phyloP scores from a whole-genome alignment of 2,113 vertebrate species.

The Cebus imitator region DNA sequence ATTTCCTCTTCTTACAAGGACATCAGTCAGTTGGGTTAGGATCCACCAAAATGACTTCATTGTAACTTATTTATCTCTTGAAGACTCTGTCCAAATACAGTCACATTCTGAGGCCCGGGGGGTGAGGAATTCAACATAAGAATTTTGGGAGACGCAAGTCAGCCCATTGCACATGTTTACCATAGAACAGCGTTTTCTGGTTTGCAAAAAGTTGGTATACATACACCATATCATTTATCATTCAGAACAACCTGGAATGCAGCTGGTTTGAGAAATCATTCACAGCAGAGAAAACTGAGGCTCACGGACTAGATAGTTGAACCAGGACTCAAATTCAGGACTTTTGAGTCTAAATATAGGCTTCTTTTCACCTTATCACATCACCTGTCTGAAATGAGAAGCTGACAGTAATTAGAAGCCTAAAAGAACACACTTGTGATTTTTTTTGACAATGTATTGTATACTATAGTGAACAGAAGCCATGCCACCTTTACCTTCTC shows the following conservation, averaged over 20 bases:
- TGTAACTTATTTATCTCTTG: not conserved
- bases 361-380: not conserved
- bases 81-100: too few relatives aligned
- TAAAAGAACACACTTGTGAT: not conserved
- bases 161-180: not conserved
- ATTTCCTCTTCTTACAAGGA: not conserved
- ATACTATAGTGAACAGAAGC: not conserved
- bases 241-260: not conserved
- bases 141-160: not conserved
- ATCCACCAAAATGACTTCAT: not conserved
- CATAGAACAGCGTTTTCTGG: not conserved
- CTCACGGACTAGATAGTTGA: not conserved
- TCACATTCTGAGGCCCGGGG: not conserved
- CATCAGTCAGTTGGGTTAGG: not conserved
- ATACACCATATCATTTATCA: not conserved
- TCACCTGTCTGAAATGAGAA: not conserved
- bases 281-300: not conserved
- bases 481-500: not conserved
- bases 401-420: not conserved
- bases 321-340: not conserved
- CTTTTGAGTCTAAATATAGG: not conserved
- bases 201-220: not conserved
- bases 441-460: not conserved
- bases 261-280: too few relatives aligned
- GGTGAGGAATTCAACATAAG: not conserved